These are phyloP conservation scores for Keiferia lycopersicella DNA, from an alignment of 2,888 invertebrate genomes.

Conservation along the genomic window DNA sequence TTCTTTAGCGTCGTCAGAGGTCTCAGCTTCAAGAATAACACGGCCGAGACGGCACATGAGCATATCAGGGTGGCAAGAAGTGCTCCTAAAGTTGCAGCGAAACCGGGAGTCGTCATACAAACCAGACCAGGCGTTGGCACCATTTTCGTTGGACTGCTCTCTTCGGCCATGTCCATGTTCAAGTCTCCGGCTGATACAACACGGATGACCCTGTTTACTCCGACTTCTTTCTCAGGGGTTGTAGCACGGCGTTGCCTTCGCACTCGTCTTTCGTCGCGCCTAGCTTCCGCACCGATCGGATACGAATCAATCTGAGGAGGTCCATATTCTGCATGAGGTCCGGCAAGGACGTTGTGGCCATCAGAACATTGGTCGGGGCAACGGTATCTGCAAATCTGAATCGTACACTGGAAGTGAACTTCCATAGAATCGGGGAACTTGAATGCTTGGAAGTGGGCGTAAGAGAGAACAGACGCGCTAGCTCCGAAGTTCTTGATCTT, in stretches of 20 bases:
- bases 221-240: conserved; percentile 89
- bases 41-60: conserved; percentile 92
- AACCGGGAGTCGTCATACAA: conserved; percentile 97
- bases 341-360: conserved; percentile 67
- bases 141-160: conserved; percentile 78
- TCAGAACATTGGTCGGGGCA: conserved; percentile 96
- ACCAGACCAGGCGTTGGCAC: conserved; percentile 88
- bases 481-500: conserved; percentile 98
- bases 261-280: conserved; percentile 87
- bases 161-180: conserved; percentile 89
- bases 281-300: conserved; percentile 83
- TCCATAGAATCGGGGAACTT: conserved; percentile 98
- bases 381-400: conserved; percentile 95
- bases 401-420: conserved; percentile 97
- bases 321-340: conserved; percentile 85
- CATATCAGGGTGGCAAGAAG: conserved; percentile 90
- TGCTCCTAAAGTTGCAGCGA: conserved; percentile 91
- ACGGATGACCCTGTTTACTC: conserved; percentile 92
- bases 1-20: conserved; percentile 83
- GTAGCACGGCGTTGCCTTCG: conserved; percentile 84
- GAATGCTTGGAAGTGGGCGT: conserved; percentile 97
- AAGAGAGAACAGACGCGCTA: conserved; percentile 94
- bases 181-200: conserved; percentile 96
- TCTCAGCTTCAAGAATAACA: conserved; percentile 90
- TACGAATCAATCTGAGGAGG: conserved; percentile 83